Base-by-base conservation (phyloP, 2,113 vertebrate genomes). In the Acanthisitta chloris region DNA sequence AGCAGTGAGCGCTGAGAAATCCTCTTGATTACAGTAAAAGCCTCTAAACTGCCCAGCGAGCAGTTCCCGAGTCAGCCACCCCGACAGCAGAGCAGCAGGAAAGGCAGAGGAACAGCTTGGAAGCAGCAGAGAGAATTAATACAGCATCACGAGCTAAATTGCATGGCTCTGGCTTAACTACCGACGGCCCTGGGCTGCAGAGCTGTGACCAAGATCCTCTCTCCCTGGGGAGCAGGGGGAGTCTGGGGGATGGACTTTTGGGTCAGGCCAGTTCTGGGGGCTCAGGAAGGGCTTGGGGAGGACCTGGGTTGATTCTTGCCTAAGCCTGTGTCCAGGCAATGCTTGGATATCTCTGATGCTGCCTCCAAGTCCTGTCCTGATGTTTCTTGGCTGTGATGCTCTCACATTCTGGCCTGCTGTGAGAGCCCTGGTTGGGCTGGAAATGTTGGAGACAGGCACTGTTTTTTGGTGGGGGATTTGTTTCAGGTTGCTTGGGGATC, bases 41-140 rank as follows among this genome's bases (percentile, higher is more conserved):
- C 77, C 77, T 95, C 72, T 81, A 74, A 94, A 78, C 55, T 86
- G 88, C 80, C 86, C 92, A 70, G 67, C 5, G 45, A 90, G 88
- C 69, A 25, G 80, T 51, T 88, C 83, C 43, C 0, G 5, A 61
- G 79, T 90, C 95, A 92, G 83, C 34, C 36, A 9, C 40, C 67
- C 58, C 0, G 20, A 25, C 61, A 59, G 78, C 88, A 73, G 72
- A 40, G 71, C 94, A 95, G 82, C 55, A 1, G 91, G 91, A 73
- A 94, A 90, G 81, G 92, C 12, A 54, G 55, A 94, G 59, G 61
- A 94, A 45, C 86, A 92, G 94, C 92, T 94, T 92, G 95, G 88
- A 87, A 85, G 29, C 87, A 79, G 92, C 94, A 90, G 95, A 88
- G 70, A 74, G 86, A 55, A 88, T 86, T 83, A 84, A 81, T 26